These are phyloP conservation scores for Sus scrofa DNA, from an alignment of 2,113 vertebrate genomes.

Conservation along the genomic window DNA sequence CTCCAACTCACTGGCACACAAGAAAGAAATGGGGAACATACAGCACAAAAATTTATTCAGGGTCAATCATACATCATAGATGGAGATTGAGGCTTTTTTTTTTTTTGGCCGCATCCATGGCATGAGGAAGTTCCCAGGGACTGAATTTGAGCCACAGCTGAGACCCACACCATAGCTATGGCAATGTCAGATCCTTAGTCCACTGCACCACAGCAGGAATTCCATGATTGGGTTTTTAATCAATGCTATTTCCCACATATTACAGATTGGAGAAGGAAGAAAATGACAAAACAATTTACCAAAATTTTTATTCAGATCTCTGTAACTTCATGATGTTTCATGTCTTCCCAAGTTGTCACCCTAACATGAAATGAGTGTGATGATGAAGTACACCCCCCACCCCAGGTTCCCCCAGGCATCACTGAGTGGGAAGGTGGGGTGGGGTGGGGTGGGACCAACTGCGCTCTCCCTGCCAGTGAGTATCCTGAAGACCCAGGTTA, in stretches of 20 bases:
- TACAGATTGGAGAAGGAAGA: background rate
- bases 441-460: too few relatives aligned
- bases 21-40: background rate
- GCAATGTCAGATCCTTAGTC: too few relatives aligned
- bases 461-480: fast-evolving
- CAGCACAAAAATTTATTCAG: background rate
- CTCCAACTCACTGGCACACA: background rate
- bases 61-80: background rate
- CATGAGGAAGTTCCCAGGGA: too few relatives aligned
- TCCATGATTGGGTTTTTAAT: background rate
- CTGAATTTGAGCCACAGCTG: too few relatives aligned
- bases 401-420: background rate
- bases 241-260: background rate
- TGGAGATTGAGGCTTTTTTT: too few relatives aligned
- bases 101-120: too few relatives aligned
- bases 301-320: background rate
- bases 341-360: background rate
- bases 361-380: background rate
- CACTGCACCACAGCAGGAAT: too few relatives aligned
- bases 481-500: background rate
- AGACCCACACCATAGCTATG: too few relatives aligned
- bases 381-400: too few relatives aligned
- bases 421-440: fast-evolving
- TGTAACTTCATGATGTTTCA: background rate
- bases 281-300: background rate